A percentile compares a stretch with the other conserved stretches of the same genome.
Evolutionary conservation across 2,888 invertebrate species (phyloP).

Genomic region (Phortica okadai): DNA sequence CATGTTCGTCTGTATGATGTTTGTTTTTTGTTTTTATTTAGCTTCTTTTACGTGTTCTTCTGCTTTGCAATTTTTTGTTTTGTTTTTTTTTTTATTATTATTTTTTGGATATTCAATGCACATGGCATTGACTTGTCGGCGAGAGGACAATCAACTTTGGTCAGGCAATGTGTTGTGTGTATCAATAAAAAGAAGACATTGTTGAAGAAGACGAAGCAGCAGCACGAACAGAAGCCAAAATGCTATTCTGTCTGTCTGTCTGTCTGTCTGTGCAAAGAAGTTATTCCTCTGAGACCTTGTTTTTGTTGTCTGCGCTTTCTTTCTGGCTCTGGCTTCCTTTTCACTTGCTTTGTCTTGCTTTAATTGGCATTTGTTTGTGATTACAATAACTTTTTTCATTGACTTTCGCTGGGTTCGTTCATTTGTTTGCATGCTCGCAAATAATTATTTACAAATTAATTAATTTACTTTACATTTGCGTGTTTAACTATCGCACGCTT

Average conservation of each 20-base stretch:
- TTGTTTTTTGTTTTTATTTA: not conserved
- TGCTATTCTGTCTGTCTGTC: not conserved
- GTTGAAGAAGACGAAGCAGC: not conserved
- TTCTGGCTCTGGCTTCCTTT: not conserved
- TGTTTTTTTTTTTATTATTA: constrained; percentile 15
- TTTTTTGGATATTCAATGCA: constrained; percentile 18
- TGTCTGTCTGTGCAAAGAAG: not conserved
- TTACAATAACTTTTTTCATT: not conserved
- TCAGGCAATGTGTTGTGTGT: not conserved
- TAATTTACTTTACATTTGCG: not conserved
- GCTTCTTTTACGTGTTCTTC: not conserved
- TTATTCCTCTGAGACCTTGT: not conserved
- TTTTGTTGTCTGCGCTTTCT: not conserved
- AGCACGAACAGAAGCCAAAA: not conserved
- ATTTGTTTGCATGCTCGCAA: not conserved
- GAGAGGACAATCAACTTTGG: constrained; percentile 56
- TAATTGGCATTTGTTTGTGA: not conserved
- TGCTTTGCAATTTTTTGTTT: constrained; percentile 15
- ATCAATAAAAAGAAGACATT: not conserved
- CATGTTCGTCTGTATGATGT: not conserved
- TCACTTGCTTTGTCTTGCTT: not conserved
- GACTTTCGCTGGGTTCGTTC: not conserved
- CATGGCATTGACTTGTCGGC: constrained; percentile 57
- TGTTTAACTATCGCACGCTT: constrained; percentile 1
- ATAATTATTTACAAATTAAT: constrained; percentile 7